Conservation (phyloP, 2,888 invertebrate species). For the Brenthis daphne region DNA sequence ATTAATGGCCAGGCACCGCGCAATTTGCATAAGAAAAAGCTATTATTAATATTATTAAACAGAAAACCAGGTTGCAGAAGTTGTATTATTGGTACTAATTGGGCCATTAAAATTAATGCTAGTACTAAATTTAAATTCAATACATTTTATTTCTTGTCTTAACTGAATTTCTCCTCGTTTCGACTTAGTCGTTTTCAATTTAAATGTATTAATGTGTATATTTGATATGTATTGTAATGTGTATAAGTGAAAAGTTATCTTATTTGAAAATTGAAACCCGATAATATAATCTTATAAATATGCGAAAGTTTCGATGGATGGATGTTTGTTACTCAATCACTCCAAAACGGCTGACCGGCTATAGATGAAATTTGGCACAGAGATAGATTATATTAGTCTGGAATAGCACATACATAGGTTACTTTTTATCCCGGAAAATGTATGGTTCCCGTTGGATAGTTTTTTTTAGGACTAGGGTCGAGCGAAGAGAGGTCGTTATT, state of each 20-base stretch:
- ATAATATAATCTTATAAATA: too few relatives aligned
- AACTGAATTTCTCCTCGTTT: constrained; percentile 23
- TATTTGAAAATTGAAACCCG: too few relatives aligned
- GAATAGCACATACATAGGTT: too few relatives aligned
- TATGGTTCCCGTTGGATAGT: too few relatives aligned
- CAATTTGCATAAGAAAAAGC: constrained; percentile 42
- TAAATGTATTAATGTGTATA: not conserved
- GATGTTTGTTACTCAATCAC: too few relatives aligned
- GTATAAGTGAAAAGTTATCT: not conserved
- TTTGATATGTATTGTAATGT: not conserved
- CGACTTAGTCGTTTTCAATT: not conserved
- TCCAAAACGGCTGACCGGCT: too few relatives aligned
- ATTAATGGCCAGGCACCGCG: constrained; percentile 41
- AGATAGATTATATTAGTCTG: too few relatives aligned
- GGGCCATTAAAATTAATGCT: constrained; percentile 28
- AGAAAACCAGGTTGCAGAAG: constrained; percentile 25
- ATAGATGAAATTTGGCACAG: too few relatives aligned
- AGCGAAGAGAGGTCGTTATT: too few relatives aligned
- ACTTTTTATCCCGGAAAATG: too few relatives aligned
- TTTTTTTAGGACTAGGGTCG: too few relatives aligned
- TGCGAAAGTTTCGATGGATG: too few relatives aligned
- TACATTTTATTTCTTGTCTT: constrained; percentile 25
- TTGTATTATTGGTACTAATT: constrained; percentile 23
- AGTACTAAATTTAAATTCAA: constrained; percentile 26
- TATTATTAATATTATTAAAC: constrained; percentile 28